phyloP scores from a whole-genome alignment of 2,113 vertebrate genomes.

The Equus quagga region DNA sequence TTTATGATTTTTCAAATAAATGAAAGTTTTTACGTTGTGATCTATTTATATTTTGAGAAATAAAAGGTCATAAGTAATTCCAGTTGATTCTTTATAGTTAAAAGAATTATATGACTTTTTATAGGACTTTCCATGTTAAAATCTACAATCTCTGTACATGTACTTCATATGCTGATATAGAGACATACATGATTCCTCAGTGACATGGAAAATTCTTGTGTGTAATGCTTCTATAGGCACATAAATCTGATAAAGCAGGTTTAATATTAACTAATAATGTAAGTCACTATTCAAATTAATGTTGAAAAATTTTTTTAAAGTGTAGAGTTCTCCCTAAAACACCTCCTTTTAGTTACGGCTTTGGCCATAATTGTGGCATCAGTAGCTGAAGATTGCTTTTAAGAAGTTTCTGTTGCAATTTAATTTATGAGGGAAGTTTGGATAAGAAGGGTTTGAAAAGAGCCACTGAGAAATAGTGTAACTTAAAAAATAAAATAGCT shows the following conservation, averaged over 20 bases:
- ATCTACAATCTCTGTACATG: neutral
- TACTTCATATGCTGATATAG: neutral
- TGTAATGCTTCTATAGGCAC: neutral
- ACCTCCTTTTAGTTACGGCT: neutral
- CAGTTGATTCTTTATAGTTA: neutral
- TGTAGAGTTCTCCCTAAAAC: neutral
- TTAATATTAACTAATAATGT: slow-evolving; percentile 38
- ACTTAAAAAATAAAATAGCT: slow-evolving; percentile 25
- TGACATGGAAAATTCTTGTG: neutral
- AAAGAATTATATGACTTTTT: neutral
- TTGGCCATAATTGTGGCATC: neutral
- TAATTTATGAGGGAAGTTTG: neutral
- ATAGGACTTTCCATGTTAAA: neutral
- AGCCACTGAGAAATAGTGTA: neutral
- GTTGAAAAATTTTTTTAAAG: neutral
- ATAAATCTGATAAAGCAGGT: slow-evolving; percentile 27
- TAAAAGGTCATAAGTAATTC: neutral
- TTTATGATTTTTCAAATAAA: slow-evolving; percentile 49
- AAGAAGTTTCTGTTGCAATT: slow-evolving; percentile 3
- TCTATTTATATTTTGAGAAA: slow-evolving; percentile 36
- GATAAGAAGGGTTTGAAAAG: neutral
- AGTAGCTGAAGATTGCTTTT: neutral
- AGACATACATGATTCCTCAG: neutral
- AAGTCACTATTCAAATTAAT: neutral
- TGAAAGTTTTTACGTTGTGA: slow-evolving; percentile 37